phyloP scores from a whole-genome alignment of 2,113 vertebrate species.

The Piliocolobus tephrosceles region DNA sequence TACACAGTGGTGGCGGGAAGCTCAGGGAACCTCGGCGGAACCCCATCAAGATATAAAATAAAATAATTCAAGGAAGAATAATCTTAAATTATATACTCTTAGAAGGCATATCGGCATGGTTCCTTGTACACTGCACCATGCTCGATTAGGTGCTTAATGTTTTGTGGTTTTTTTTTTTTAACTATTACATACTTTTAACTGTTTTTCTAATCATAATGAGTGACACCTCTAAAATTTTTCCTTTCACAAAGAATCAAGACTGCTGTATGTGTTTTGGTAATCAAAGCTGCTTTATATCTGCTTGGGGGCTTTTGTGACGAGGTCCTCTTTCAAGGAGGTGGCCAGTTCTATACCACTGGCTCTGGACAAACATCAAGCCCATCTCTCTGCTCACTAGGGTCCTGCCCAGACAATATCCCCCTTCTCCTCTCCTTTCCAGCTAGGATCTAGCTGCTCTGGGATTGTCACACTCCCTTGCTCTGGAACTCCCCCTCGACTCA shows the following conservation, averaged over 20 bases:
- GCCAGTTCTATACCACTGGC: not conserved
- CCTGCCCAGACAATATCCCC: not conserved
- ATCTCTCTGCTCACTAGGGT: not conserved
- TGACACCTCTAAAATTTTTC: not conserved
- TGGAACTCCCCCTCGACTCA: no score
- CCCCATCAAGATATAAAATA: constrained; percentile 29
- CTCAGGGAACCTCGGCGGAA: not conserved
- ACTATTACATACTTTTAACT: constrained; percentile 11
- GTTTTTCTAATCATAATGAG: not conserved
- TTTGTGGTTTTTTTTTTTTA: not conserved
- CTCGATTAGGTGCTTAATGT: not conserved
- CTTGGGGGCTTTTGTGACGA: not conserved
- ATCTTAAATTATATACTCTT: constrained; percentile 38
- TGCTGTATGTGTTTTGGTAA: not conserved
- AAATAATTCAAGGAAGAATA: constrained; percentile 43
- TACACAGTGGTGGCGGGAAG: not conserved
- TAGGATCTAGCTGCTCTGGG: not conserved
- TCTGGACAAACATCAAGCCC: not conserved
- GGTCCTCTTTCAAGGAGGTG: not conserved
- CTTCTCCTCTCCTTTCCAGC: not conserved
- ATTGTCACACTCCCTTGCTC: not conserved
- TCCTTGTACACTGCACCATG: not conserved
- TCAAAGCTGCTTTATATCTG: not conserved
- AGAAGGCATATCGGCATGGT: not conserved
- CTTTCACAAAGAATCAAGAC: not conserved